Conservation (phyloP, 2,888 invertebrate species). For the Byasa hedistus region DNA sequence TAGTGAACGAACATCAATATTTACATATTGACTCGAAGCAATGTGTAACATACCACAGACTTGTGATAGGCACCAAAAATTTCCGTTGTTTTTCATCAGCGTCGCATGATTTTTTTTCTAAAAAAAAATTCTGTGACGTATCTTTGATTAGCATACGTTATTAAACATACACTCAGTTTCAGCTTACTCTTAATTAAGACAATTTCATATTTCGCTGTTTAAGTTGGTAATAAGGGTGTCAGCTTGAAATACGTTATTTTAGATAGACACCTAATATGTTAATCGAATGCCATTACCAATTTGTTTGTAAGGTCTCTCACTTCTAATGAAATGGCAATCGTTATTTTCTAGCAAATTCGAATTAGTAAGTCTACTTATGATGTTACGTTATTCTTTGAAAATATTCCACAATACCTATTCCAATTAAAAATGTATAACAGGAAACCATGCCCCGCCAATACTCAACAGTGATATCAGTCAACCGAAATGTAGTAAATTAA, state of each 20-base stretch:
- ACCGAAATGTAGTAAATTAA: slow-evolving; percentile 1
- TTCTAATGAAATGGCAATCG: too few relatives aligned
- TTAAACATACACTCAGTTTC: too few relatives aligned
- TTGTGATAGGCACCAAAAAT: not conserved
- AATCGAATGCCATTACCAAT: too few relatives aligned
- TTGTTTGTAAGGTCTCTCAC: too few relatives aligned
- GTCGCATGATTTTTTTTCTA: not conserved
- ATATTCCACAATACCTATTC: not conserved
- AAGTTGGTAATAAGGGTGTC: too few relatives aligned
- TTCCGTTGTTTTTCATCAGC: not conserved
- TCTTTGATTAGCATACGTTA: too few relatives aligned
- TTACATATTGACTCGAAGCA: not conserved
- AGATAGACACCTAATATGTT: too few relatives aligned
- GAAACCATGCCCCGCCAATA: not conserved
- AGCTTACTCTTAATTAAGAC: too few relatives aligned
- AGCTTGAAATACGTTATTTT: too few relatives aligned
- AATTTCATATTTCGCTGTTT: too few relatives aligned
- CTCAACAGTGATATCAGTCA: not conserved
- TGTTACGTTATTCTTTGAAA: not conserved
- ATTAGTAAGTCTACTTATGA: not conserved
- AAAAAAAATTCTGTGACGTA: not conserved
- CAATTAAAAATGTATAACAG: not conserved
- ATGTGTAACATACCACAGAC: not conserved
- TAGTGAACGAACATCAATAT: not conserved
- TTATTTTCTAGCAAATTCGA: not conserved